Conservation (phyloP, 1,140 invertebrate species). For the Phocides pigmalion region DNA sequence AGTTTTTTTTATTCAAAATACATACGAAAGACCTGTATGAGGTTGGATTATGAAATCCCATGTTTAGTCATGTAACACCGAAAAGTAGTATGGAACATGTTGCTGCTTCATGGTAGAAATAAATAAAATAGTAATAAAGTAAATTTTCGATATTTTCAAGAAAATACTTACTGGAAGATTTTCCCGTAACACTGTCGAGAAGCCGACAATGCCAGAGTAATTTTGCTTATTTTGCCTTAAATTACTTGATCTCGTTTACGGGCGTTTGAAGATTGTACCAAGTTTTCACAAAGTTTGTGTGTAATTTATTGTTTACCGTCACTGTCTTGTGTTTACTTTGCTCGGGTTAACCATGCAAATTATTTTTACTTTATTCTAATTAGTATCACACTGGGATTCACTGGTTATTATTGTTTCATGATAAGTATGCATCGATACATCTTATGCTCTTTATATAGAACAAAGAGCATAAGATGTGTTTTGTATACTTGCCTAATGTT, state of each 20-base stretch:
- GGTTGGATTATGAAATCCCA: too few species aligned
- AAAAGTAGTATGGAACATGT: too few species aligned
- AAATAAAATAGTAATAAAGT: slow-evolving; percentile 40
- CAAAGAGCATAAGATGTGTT: too few species aligned
- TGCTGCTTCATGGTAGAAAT: too few species aligned
- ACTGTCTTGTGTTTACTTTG: slow-evolving; percentile 67
- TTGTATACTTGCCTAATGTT: too few species aligned
- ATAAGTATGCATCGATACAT: too few species aligned
- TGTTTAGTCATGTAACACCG: too few species aligned
- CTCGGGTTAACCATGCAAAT: slow-evolving; percentile 58
- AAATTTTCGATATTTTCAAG: slow-evolving; percentile 40
- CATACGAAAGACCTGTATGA: too few species aligned
- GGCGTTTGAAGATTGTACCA: slow-evolving; percentile 76
- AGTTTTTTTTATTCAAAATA: too few species aligned
- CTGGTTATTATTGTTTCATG: slow-evolving; percentile 4
- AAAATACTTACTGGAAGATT: slow-evolving; percentile 43
- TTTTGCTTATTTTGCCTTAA: slow-evolving; percentile 79
- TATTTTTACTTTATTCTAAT: slow-evolving; percentile 53
- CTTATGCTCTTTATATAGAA: too few species aligned
- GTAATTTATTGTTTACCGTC: slow-evolving; percentile 80
- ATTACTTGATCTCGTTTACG: slow-evolving; percentile 81
- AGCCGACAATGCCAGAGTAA: slow-evolving; percentile 73
- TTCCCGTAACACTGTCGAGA: slow-evolving; percentile 59
- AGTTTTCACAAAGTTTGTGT: slow-evolving; percentile 77
- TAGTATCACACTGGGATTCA: slow-evolving; percentile 19